Evolutionary conservation across 2,888 invertebrate genomes (phyloP).

Genomic region (Andrena chrysosceles): DNA sequence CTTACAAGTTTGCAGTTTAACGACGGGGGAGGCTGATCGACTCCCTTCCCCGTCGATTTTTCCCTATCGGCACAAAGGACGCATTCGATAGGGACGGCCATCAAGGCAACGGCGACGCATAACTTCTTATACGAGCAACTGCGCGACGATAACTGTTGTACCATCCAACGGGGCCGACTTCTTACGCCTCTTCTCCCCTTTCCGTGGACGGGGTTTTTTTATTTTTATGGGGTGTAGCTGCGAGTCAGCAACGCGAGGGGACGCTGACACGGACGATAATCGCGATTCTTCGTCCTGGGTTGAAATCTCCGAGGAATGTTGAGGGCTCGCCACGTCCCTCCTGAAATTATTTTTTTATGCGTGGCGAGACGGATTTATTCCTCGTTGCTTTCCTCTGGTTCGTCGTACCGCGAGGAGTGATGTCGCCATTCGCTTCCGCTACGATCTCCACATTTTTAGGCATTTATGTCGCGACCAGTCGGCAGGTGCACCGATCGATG

Average conservation of each 20-base stretch:
- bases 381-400: neutral
- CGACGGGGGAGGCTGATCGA: slow-evolving; percentile 66
- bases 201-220: slow-evolving; percentile 25
- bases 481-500: slow-evolving; percentile 53
- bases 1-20: slow-evolving; percentile 76
- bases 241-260: slow-evolving; percentile 27
- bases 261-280: slow-evolving; percentile 58
- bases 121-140: slow-evolving; percentile 62
- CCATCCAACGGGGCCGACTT: slow-evolving; percentile 2
- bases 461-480: slow-evolving; percentile 30
- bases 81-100: slow-evolving; percentile 38
- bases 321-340: slow-evolving; percentile 2
- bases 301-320: slow-evolving; percentile 17
- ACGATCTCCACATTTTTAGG: neutral
- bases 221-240: slow-evolving; percentile 54
- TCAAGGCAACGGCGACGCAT: slow-evolving; percentile 44
- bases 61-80: slow-evolving; percentile 46
- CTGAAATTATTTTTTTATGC: slow-evolving; percentile 32
- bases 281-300: slow-evolving; percentile 30
- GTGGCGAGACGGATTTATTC: slow-evolving; percentile 7
- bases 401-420: neutral
- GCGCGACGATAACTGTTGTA: slow-evolving; percentile 55
- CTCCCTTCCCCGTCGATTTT: slow-evolving; percentile 39
- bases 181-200: slow-evolving; percentile 8
- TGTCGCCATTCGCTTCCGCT: neutral